Percentiles rank a stretch among this genome's conserved stretches.
Evolutionary conservation across 2,888 invertebrate genomes (phyloP).

Genomic region (Melolontha melolontha): DNA sequence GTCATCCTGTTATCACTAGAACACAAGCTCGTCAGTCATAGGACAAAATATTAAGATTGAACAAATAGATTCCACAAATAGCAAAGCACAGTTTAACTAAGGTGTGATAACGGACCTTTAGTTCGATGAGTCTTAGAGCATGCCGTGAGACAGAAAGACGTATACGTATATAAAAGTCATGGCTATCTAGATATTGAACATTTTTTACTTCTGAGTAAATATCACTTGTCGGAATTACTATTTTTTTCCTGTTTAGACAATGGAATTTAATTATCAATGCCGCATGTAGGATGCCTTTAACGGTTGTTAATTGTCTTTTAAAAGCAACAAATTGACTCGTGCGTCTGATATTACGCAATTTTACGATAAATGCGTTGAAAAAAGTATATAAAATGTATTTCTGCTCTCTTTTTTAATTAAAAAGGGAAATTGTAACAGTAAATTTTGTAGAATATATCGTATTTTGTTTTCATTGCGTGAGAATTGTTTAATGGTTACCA

Average conservation of each 20-base stretch:
- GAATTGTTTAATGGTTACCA: too few species aligned
- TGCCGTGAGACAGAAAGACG: constrained; percentile 7
- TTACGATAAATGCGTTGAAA: too few species aligned
- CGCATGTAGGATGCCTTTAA: neutral
- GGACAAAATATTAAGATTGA: neutral
- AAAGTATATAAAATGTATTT: too few species aligned
- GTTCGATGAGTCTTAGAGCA: constrained; percentile 8
- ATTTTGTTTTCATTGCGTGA: too few species aligned
- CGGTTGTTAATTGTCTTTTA: too few species aligned
- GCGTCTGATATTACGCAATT: too few species aligned
- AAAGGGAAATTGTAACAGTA: too few species aligned
- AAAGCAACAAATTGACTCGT: too few species aligned
- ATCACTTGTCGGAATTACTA: constrained; percentile 22
- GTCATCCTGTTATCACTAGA: neutral
- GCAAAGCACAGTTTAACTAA: neutral
- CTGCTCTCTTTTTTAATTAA: too few species aligned
- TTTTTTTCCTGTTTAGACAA: constrained; percentile 16
- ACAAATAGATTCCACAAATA: neutral
- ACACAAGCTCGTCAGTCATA: neutral
- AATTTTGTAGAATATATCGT: too few species aligned
- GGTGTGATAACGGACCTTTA: constrained; percentile 20
- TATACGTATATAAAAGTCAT: constrained; percentile 28
- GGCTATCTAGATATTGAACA: constrained; percentile 22
- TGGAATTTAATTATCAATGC: constrained; percentile 20
- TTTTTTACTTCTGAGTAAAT: constrained; percentile 27